Evolutionary conservation across 2,888 invertebrate genomes (phyloP).

Genomic region (Microplitis deprimator): DNA sequence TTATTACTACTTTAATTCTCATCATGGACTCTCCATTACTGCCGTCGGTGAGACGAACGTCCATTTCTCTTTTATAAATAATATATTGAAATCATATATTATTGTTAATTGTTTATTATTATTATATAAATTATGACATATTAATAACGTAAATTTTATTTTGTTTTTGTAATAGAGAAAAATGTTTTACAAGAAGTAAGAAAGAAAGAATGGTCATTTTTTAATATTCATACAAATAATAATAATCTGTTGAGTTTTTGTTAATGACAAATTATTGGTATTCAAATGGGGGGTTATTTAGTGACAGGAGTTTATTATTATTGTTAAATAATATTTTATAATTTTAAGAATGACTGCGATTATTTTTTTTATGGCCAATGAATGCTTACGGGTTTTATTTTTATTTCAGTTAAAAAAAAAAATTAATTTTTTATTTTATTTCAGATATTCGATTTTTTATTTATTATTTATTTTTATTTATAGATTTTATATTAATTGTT

Average conservation of each 20-base stretch:
- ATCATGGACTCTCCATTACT: conserved; percentile 66
- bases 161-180: not conserved
- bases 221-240: conserved; percentile 39
- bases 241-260: conserved; percentile 36
- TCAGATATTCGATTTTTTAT: conserved; percentile 18
- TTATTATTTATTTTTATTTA: not conserved
- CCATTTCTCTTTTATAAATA: conserved; percentile 38
- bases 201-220: conserved; percentile 38
- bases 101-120: no score
- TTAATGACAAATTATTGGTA: conserved; percentile 67
- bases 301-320: conserved; percentile 39
- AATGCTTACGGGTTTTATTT: conserved; percentile 7
- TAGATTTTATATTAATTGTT: not conserved
- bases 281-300: conserved; percentile 69
- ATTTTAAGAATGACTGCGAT: conserved; percentile 52
- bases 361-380: conserved; percentile 57
- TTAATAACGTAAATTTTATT: not conserved
- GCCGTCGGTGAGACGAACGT: conserved; percentile 56
- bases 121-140: no score
- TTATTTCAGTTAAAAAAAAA: conserved; percentile 40
- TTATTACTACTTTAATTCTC: conserved; percentile 40
- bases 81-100: not conserved
- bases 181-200: not conserved
- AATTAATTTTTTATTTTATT: conserved; percentile 12
- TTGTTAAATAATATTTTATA: conserved; percentile 37